Percentiles rank a stretch among this genome's conserved stretches.
phyloP scores from a whole-genome alignment of 2,113 vertebrate genomes.

The Mandrillus leucophaeus region DNA sequence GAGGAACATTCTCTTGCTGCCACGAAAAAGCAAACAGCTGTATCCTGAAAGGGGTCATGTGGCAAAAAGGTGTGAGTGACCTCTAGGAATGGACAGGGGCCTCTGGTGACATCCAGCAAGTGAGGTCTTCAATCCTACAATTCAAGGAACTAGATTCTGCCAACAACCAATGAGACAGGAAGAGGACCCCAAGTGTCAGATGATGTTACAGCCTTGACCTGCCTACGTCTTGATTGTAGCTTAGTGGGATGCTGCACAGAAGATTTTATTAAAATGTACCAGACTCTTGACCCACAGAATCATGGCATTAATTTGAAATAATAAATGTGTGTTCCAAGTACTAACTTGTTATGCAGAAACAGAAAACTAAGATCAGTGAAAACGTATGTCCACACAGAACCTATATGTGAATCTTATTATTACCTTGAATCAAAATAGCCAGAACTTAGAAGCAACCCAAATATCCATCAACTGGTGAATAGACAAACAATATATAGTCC shows the following conservation, averaged over 20 bases:
- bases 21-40: background rate
- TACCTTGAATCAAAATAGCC: background rate
- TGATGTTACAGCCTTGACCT: background rate
- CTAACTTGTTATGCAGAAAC: background rate
- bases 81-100: background rate
- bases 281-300: background rate
- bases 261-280: background rate
- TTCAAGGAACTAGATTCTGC: background rate
- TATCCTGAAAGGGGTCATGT: background rate
- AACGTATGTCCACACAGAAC: background rate
- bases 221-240: background rate
- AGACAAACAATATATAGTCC: background rate
- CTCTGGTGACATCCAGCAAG: background rate
- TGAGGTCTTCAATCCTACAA: background rate
- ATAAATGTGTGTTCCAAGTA: background rate
- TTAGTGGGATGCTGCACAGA: background rate
- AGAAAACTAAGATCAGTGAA: background rate
- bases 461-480: background rate
- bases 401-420: background rate
- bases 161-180: background rate
- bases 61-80: background rate
- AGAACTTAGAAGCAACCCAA: background rate
- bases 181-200: background rate
- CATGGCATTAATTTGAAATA: background rate
- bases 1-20: background rate